Evolutionary conservation across 2,888 invertebrate species (phyloP), one percentile per base, ranked within the genome.

Genomic region (Tachina lurida): DNA sequence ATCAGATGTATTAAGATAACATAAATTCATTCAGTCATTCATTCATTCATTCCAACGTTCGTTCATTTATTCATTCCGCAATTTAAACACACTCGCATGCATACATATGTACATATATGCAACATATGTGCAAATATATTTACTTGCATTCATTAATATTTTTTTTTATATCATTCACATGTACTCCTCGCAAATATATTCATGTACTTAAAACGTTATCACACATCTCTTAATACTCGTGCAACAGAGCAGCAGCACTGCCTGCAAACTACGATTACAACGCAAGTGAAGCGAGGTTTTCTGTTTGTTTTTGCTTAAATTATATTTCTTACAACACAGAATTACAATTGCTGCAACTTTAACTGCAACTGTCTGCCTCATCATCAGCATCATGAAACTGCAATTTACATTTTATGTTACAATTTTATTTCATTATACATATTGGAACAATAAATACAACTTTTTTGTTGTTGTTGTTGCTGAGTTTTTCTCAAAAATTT

Each of bases 401-500:
- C 75, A 86, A 86, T 86, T 86, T 79, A 82, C 82, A 86, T 82
- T 86, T 85, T 83, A 19, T 82, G 85, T 70, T 86, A 82, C 82
- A 86, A 75, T 82, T 67, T 67, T 43, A 43, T 71, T 62, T 54
- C 60, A 52, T 67, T 81, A 22, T 49, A 68, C 47, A 12, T 52
- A 77, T 12, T 15, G 58, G 56, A 39, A 78, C 39, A 65, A 79
- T 52, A 70, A 77, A 49, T 68, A 54, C 12, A 1, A 19, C n/a
- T n/a, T n/a, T 22, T 43, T 49, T 1, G 12, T 15, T 74, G 39
- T 43, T 49, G 49, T 17, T 39, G 22, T 60, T 52, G 49, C 41
- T 19, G 12, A 49, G 22, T 39, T 68, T 68, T 80, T 74, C 58
- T 47, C 41, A 77, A 68, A 49, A 49, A 15, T 68, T 67, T 52